Evolutionary conservation across 23 tunicate species (phyloP).

Genomic region (Ascidia mentula): DNA sequence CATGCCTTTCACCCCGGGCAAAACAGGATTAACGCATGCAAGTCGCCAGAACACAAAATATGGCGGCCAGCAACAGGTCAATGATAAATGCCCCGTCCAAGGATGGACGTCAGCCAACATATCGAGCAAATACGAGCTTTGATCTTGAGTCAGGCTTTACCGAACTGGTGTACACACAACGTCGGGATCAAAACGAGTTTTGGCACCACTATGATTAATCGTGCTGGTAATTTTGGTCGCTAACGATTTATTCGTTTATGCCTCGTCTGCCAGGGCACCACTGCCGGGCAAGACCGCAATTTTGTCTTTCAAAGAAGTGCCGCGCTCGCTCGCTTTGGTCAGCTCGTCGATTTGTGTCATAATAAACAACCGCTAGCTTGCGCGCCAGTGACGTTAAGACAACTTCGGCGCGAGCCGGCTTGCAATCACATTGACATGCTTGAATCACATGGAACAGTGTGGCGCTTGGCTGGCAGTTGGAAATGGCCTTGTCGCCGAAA

Average conservation of each 20-base stretch:
- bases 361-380: constrained; percentile 4
- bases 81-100: background rate
- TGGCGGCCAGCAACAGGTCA: background rate
- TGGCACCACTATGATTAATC: constrained; percentile 5
- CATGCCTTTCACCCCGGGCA: constrained; percentile 26
- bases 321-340: background rate
- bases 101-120: background rate
- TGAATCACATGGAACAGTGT: background rate
- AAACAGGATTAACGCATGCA: constrained; percentile 1
- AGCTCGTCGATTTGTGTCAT: background rate
- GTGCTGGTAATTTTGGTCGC: background rate
- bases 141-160: background rate
- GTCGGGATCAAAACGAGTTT: background rate
- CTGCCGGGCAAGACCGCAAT: too few species aligned
- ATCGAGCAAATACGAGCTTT: background rate
- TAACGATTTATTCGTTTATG: background rate
- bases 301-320: background rate
- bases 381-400: background rate
- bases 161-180: background rate
- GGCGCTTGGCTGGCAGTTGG: background rate
- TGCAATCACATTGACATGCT: background rate
- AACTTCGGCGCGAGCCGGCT: background rate
- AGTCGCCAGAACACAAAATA: background rate
- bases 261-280: too few species aligned
- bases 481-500: background rate